phyloP scores from a whole-genome alignment of 2,888 invertebrate genomes.

The Drosophila dives region DNA sequence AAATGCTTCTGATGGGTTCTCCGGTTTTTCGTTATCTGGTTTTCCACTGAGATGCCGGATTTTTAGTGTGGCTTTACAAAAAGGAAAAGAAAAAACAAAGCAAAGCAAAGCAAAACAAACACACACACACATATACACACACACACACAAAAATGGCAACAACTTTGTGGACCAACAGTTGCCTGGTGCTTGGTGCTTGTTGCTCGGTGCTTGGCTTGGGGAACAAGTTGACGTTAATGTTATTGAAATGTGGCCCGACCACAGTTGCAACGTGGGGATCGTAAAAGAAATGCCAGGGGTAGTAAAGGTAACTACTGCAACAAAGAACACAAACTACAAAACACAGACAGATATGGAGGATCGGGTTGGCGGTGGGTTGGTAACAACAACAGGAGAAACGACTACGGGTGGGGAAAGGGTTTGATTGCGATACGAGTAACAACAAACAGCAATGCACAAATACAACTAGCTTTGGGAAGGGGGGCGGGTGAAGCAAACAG shows the following conservation, averaged over 20 bases:
- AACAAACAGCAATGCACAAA: slow-evolving; percentile 76
- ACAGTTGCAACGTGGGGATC: slow-evolving; percentile 58
- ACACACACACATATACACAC: not conserved
- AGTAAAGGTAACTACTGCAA: slow-evolving; percentile 61
- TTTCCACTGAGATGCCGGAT: slow-evolving; percentile 41
- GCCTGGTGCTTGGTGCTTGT: slow-evolving; percentile 14
- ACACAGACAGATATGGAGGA: slow-evolving; percentile 19
- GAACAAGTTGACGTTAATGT: slow-evolving; percentile 59
- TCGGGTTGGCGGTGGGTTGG: not conserved
- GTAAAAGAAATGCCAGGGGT: slow-evolving; percentile 68
- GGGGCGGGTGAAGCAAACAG: slow-evolving; percentile 3
- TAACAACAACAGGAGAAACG: slow-evolving; percentile 16
- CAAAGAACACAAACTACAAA: slow-evolving; percentile 62
- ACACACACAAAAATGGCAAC: slow-evolving; percentile 18
- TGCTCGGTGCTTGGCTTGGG: slow-evolving; percentile 17
- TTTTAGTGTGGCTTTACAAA: slow-evolving; percentile 52
- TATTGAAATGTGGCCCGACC: slow-evolving; percentile 68
- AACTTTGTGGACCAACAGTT: slow-evolving; percentile 61
- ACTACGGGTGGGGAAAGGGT: slow-evolving; percentile 29
- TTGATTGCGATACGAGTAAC: slow-evolving; percentile 73
- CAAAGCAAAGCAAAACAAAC: not conserved
- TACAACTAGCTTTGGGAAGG: slow-evolving; percentile 24
- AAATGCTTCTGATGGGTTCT: slow-evolving; percentile 56
- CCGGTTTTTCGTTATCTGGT: slow-evolving; percentile 12
- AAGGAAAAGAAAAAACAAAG: slow-evolving; percentile 1